Evolutionary conservation across 2,113 vertebrate species (phyloP).

Genomic region (Dromiciops gliroides): DNA sequence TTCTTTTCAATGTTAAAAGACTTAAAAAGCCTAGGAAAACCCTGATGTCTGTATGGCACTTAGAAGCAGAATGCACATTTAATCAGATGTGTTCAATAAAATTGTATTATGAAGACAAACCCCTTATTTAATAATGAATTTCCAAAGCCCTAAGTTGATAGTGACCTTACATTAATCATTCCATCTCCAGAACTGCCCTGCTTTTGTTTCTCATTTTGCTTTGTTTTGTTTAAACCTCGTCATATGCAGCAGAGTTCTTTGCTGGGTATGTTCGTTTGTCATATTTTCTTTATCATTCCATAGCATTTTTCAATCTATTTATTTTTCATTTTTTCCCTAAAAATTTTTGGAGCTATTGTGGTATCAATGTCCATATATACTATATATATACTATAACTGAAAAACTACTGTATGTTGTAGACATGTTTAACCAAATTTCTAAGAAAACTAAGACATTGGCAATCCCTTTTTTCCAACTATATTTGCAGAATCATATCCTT

Average conservation of each 20-base stretch:
- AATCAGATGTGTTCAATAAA: neutral
- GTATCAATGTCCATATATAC: neutral
- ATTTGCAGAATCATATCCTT: slow-evolving; percentile 53
- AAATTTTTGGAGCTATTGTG: neutral
- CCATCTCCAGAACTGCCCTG: neutral
- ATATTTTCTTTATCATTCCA: neutral
- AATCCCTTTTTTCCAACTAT: slow-evolving; percentile 5
- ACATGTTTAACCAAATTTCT: neutral
- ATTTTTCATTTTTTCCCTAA: neutral
- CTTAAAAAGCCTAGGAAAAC: slow-evolving; percentile 28
- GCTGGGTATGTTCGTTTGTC: neutral
- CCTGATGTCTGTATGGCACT: neutral
- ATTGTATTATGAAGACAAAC: neutral
- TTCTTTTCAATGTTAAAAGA: slow-evolving; percentile 1
- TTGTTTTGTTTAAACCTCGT: neutral
- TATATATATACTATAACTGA: neutral
- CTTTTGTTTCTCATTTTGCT: neutral
- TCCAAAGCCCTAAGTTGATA: slow-evolving; percentile 20
- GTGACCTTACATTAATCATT: slow-evolving; percentile 21
- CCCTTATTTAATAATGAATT: slow-evolving; percentile 11
- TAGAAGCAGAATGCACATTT: neutral
- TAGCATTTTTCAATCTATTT: neutral
- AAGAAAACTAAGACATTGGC: slow-evolving; percentile 18
- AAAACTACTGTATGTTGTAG: slow-evolving; percentile 28
- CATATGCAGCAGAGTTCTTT: neutral